Conservation (phyloP, 2,888 invertebrate species). For the Tiliacea aurago region DNA sequence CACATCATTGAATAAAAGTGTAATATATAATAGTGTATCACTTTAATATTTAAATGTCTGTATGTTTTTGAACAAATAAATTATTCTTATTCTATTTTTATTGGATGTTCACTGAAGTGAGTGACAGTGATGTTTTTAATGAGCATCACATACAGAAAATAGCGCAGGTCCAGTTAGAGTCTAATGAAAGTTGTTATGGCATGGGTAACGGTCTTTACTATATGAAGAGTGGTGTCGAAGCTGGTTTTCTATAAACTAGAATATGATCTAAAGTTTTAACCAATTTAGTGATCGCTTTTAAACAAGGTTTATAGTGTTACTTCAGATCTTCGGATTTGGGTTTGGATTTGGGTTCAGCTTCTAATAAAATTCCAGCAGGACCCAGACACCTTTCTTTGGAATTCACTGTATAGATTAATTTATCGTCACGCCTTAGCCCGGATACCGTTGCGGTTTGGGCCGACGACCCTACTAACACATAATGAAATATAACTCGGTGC, state of each 20-base stretch:
- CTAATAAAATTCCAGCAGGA: neutral
- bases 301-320: neutral
- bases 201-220: constrained; percentile 66
- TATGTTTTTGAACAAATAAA: too few relatives aligned
- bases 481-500: neutral
- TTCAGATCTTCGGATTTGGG: neutral
- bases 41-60: too few relatives aligned
- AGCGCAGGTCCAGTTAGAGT: constrained; percentile 59
- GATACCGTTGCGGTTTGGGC: constrained; percentile 1
- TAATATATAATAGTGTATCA: too few relatives aligned
- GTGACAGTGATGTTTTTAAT: constrained; percentile 38
- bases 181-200: constrained; percentile 72
- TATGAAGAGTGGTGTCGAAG: constrained; percentile 42
- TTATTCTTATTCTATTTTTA: too few relatives aligned
- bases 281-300: constrained; percentile 2
- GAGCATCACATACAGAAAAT: constrained; percentile 41
- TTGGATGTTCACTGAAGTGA: neutral
- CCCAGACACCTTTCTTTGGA: neutral
- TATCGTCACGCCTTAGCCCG: neutral
- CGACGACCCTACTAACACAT: neutral
- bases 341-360: neutral
- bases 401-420: constrained; percentile 1
- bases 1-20: too few relatives aligned
- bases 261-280: constrained; percentile 1
- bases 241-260: constrained; percentile 27